Evolutionary conservation across 2,888 invertebrate species (phyloP).

Genomic region (Cabera pusaria): DNA sequence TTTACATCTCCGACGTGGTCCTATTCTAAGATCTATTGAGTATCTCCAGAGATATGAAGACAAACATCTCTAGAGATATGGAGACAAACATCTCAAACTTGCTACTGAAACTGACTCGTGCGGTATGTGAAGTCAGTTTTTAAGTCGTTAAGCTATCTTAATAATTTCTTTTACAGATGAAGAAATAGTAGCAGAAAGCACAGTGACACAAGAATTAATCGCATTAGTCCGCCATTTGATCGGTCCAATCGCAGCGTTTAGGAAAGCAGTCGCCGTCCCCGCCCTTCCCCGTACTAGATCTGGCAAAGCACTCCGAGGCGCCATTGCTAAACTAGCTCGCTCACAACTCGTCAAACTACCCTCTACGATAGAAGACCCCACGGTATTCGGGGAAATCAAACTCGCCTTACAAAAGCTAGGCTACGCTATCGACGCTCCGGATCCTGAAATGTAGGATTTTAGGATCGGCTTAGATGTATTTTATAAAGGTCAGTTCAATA

Average conservation of each 20-base stretch:
- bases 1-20: too few species aligned
- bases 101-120: too few species aligned
- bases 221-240: slow-evolving; percentile 81
- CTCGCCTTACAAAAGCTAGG: slow-evolving; percentile 89
- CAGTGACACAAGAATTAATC: slow-evolving; percentile 71
- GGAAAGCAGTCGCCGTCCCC: slow-evolving; percentile 89
- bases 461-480: too few species aligned
- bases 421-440: slow-evolving; percentile 88
- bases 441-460: slow-evolving; percentile 79
- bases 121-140: too few species aligned
- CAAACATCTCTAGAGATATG: too few species aligned
- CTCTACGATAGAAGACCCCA: slow-evolving; percentile 94
- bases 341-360: slow-evolving; percentile 91
- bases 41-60: too few species aligned
- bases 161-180: slow-evolving; percentile 52
- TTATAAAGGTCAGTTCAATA: too few species aligned
- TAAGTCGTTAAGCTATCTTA: background rate
- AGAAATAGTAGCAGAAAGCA: slow-evolving; percentile 70
- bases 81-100: too few species aligned
- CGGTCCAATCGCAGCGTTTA: slow-evolving; percentile 95
- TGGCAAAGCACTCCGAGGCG: slow-evolving; percentile 87
- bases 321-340: slow-evolving; percentile 92
- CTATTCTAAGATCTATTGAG: too few species aligned
- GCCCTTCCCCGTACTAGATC: slow-evolving; percentile 95
- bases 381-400: slow-evolving; percentile 91